These are phyloP conservation scores for Wiebesia pumilae DNA, from an alignment of 1,140 invertebrate species.

Conservation along the genomic window DNA sequence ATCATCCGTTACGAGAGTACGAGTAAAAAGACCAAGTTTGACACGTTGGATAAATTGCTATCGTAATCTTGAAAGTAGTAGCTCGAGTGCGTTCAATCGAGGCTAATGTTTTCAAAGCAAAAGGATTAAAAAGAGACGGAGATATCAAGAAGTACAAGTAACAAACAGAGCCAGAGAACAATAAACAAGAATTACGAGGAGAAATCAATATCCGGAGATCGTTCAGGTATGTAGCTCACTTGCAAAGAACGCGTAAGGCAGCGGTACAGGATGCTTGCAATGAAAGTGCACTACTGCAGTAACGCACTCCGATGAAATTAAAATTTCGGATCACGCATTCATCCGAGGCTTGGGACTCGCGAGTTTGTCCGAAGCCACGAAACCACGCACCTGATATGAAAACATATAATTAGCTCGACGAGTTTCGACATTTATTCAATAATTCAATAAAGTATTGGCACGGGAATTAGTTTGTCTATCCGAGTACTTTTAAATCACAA, in stretches of 20 bases:
- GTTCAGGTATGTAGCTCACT: not conserved
- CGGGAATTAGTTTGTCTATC: too few species aligned
- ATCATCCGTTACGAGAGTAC: not conserved
- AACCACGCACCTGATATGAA: not conserved
- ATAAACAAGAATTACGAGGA: not conserved
- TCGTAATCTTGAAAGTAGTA: not conserved
- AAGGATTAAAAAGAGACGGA: not conserved
- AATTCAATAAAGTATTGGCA: not conserved
- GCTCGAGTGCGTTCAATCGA: not conserved
- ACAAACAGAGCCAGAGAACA: not conserved
- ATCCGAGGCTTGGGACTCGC: not conserved
- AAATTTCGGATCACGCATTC: not conserved
- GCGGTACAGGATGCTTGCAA: not conserved
- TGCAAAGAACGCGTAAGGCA: not conserved
- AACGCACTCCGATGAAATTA: not conserved
- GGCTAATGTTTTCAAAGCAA: not conserved
- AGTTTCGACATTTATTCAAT: not conserved
- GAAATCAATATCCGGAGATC: not conserved
- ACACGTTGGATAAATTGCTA: not conserved
- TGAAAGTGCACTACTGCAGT: not conserved
- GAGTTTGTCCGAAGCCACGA: not conserved
- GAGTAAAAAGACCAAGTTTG: not conserved
- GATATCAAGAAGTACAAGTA: not conserved
- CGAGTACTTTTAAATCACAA: too few species aligned
- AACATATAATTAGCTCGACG: not conserved